Evolutionary conservation across 1,140 invertebrate genomes (phyloP), one percentile per base, ranked within the genome.

Genomic region (Aethina tumida): DNA sequence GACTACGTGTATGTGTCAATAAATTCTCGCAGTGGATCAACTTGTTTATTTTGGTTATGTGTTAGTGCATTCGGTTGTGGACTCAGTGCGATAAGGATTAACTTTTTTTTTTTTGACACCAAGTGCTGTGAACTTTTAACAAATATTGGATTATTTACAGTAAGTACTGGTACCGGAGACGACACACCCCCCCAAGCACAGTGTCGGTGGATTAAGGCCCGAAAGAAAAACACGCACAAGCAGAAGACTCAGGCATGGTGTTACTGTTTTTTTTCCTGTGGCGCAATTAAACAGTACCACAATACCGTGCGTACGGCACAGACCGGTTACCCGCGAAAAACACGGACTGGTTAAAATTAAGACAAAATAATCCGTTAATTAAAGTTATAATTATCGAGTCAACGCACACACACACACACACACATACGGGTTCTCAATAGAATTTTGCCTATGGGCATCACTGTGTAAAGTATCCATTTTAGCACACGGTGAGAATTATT

Each of bases 401-500:
- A n/a, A n/a, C n/a, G n/a, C n/a, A n/a, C n/a, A n/a, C n/a, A n/a
- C n/a, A n/a, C n/a, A n/a, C n/a, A n/a, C n/a, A n/a, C n/a, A n/a
- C n/a, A n/a, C n/a, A n/a, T n/a, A n/a, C n/a, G n/a, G n/a, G n/a
- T n/a, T n/a, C n/a, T n/a, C n/a, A n/a, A n/a, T n/a, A n/a, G 24
- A 36, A 29, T 45, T 42, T 25, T 30, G 36, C 38, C 44, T 35
- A 37, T 41, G 27, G 38, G 33, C 32, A 43, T 53, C 40, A 45
- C 54, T 56, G 52, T 54, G 54, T 47, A 50, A 47, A 42, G 45
- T 49, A 40, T 47, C 42, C 35, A 54, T 57, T 59, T 58, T 52
- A 41, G 57, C 52, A 59, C 57, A 58, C 53, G 56, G 57, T 55
- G n/a, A n/a, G n/a, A n/a, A 45, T 49, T 52, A 59, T 55, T 41